A percentile compares a stretch with the other conserved stretches of the same genome.
phyloP scores from a whole-genome alignment of 2,888 invertebrate species.

The Athalia cordata region DNA sequence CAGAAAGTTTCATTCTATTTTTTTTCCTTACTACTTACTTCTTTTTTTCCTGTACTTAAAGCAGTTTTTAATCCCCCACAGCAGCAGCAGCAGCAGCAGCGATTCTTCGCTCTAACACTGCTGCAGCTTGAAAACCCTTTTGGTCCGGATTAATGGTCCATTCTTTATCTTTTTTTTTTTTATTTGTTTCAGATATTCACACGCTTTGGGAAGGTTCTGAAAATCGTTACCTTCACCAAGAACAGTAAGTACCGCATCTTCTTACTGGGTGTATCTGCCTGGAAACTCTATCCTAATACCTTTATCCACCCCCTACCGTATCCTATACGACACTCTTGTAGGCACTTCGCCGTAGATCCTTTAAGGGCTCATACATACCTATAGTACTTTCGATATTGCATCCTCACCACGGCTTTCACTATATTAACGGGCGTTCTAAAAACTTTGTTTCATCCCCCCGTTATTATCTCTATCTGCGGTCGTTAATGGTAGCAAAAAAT shows the following conservation, averaged over 20 bases:
- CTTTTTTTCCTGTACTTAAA: not conserved
- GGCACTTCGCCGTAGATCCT: slow-evolving; percentile 52
- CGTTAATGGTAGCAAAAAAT: too few species aligned
- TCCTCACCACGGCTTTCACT: slow-evolving; percentile 33
- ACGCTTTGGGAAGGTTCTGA: slow-evolving; percentile 98
- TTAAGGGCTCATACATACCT: slow-evolving; percentile 12
- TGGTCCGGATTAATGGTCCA: not conserved
- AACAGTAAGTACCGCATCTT: slow-evolving; percentile 88
- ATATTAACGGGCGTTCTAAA: slow-evolving; percentile 54
- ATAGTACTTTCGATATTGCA: slow-evolving; percentile 62
- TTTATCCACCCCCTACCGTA: not conserved
- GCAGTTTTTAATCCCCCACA: slow-evolving; percentile 7
- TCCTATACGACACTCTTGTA: slow-evolving; percentile 44
- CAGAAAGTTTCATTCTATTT: too few species aligned
- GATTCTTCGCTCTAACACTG: not conserved
- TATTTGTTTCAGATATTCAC: slow-evolving; percentile 92
- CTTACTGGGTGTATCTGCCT: slow-evolving; percentile 15
- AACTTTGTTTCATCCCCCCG: slow-evolving; percentile 45
- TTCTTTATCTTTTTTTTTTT: slow-evolving; percentile 48
- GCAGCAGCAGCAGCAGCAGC: not conserved
- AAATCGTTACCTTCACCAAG: slow-evolving; percentile 99
- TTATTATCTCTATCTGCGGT: not conserved
- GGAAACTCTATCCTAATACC: not conserved
- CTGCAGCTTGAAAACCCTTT: not conserved
- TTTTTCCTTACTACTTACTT: too few species aligned